Evolutionary conservation across 2,797 vertebrate species (phyloP), one percentile per base, ranked within the genome.

Genomic region (Spatula versicolor): DNA sequence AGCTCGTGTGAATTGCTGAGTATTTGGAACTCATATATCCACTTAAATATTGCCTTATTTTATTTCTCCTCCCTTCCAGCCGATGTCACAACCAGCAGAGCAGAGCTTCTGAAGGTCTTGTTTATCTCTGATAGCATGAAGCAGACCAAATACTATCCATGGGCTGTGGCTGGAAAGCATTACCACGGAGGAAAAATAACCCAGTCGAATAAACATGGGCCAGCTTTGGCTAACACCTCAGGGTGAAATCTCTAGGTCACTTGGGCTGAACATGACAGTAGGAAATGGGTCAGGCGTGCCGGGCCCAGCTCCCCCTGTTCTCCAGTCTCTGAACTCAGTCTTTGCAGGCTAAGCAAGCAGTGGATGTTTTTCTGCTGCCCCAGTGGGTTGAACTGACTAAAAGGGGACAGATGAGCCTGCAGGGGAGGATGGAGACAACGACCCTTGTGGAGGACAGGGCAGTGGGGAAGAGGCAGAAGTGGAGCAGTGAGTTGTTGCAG

Each of bases 191-290:
- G 37, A 93, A 72, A 86, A 93, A 77, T 88, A 92, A 90, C n/a
- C 25, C 92, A 85, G 86, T 11, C 82, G 78, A 88, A 63, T 94
- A 88, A 95, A 77, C 71, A 86, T 20, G 52, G 63, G 22, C 73
- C 8, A 3, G 80, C 60, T 95, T 86, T 92, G 83, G 67, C 52
- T 82, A 33, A 45, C 48, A 81, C 86, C 81, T 83, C 90, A 41
- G 92, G 93, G 74, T 88, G 88, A 88, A 93, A 95, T 94, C 86
- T 95, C 88, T 82, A 79, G 86, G 83, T 93, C 83, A 88, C 56
- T 84, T 71, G 13, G 56, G 55, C 83, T 88, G 94, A 69, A 93
- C 93, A 93, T 33, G 55, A 73, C 1, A 5, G 13, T 22, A 50
- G 33, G 71, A 94, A 95, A 74, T 80, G 71, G 59, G 83, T 93